Base-by-base conservation (phyloP, 92 coral and sea anemone genomes). In the Epizoanthus scotinus region DNA sequence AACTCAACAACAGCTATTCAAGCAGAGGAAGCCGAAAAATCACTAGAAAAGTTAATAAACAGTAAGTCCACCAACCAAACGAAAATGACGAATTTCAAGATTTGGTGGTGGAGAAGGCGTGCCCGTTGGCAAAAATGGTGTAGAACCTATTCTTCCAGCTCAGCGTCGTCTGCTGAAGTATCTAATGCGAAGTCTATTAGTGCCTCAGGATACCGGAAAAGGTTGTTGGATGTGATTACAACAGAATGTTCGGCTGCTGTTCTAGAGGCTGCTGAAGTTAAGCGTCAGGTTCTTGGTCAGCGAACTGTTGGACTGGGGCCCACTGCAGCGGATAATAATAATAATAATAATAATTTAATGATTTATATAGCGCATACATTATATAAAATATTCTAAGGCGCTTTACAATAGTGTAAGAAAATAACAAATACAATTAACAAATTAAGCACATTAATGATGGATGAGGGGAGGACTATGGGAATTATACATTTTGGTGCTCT, bases 151-250 rank as follows among this genome's bases (percentile, higher is more conserved):
- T 59, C 83, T 22, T 36, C 87, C 36, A 58, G 44, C 8, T 24
- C 34, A 38, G 82, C 89, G 9, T 86, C 89, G 19, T 86, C 89
- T 36, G 75, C 82, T 50, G 89, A 86, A 65, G 89, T 86, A 0
- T 75, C 85, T 26, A 86, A 86, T 63, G 89, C 89, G 8, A 86
- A 80, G 34, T 86, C 89, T 61, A 3, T 81, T 5, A 54, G 70
- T 31, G 63, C 71, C n/a, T 27, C 82, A 0, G 85, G 89, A 6
- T 86, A 70, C 64, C 12, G 85, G 72, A 80, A 86, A 54, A 22
- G 68, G 31, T 66, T 81, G 17, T 44, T 86, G 31, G 86, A 86
- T 77, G 86, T 86, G 22, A 73, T 86, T 12, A 85, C 89, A 3
- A 27, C 74, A 13, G 73, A 81, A 67, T 81, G 84, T 38, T 49